Conservation (phyloP, 2,888 invertebrate species). For the Chymomyza procnemis region DNA sequence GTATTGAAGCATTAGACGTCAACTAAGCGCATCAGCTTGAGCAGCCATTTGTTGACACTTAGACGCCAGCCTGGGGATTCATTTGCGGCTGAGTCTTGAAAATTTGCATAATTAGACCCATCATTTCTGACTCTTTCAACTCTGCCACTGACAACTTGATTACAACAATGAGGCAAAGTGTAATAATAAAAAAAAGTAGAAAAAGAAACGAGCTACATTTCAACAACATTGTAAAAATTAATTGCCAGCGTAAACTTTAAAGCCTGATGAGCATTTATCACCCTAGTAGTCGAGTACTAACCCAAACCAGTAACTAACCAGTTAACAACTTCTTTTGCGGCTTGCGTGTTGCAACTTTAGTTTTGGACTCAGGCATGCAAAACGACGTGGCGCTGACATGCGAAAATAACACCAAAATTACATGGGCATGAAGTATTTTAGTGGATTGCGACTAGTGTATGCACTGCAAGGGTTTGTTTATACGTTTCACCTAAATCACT, state of each 20-base stretch:
- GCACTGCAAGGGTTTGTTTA: background rate
- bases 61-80: constrained; percentile 52
- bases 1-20: background rate
- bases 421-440: background rate
- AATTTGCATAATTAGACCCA: constrained; percentile 55
- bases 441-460: background rate
- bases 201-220: constrained; percentile 35
- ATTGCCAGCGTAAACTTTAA: constrained; percentile 64
- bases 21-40: constrained; percentile 24
- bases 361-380: constrained; percentile 34
- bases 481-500: too few species aligned
- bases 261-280: constrained; percentile 71
- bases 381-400: constrained; percentile 16
- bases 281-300: constrained; percentile 34
- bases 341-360: constrained; percentile 47
- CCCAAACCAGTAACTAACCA: background rate
- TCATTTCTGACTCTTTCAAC: constrained; percentile 43
- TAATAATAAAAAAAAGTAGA: background rate
- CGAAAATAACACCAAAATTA: background rate
- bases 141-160: constrained; percentile 63
- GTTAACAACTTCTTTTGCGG: constrained; percentile 44
- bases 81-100: background rate
- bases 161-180: constrained; percentile 21
- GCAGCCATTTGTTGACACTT: constrained; percentile 57
- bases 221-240: constrained; percentile 73